Evolutionary conservation across 2,888 invertebrate genomes (phyloP).

Genomic region (Melitaea athalia): DNA sequence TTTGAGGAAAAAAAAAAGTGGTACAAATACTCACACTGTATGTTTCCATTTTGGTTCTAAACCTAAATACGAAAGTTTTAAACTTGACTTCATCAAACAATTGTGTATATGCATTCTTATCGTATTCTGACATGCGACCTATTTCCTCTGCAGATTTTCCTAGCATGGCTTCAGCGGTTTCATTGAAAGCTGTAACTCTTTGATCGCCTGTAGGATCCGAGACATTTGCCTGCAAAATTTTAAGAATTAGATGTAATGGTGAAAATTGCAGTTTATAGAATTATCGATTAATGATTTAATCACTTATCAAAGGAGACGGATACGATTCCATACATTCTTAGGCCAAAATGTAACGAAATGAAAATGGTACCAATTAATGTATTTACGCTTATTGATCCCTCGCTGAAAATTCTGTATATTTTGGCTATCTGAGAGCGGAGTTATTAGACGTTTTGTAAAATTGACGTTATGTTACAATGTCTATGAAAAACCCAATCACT

Average conservation of each 20-base stretch:
- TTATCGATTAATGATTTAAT: neutral
- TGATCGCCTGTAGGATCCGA: slow-evolving; percentile 93
- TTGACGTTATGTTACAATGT: too few relatives aligned
- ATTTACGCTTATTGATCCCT: too few relatives aligned
- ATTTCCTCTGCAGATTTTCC: slow-evolving; percentile 88
- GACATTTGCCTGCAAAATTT: slow-evolving; percentile 86
- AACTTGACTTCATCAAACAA: slow-evolving; percentile 90
- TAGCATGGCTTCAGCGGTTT: slow-evolving; percentile 89
- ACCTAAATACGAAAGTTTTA: slow-evolving; percentile 89
- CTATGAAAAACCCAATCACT: too few relatives aligned
- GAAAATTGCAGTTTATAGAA: neutral
- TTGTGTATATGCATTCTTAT: slow-evolving; percentile 85
- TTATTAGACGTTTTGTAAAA: too few relatives aligned
- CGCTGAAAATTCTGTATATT: too few relatives aligned
- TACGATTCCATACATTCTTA: too few relatives aligned
- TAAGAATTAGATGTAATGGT: neutral
- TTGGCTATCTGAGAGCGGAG: too few relatives aligned
- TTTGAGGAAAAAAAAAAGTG: too few relatives aligned
- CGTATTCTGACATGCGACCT: slow-evolving; percentile 87
- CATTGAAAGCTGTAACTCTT: slow-evolving; percentile 96
- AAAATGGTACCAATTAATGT: too few relatives aligned
- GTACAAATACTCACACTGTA: slow-evolving; percentile 88
- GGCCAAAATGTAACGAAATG: too few relatives aligned
- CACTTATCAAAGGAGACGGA: too few relatives aligned
- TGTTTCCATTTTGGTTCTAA: slow-evolving; percentile 94